Conservation (phyloP, 2,888 invertebrate genomes). For the Diadegma fenestrale region DNA sequence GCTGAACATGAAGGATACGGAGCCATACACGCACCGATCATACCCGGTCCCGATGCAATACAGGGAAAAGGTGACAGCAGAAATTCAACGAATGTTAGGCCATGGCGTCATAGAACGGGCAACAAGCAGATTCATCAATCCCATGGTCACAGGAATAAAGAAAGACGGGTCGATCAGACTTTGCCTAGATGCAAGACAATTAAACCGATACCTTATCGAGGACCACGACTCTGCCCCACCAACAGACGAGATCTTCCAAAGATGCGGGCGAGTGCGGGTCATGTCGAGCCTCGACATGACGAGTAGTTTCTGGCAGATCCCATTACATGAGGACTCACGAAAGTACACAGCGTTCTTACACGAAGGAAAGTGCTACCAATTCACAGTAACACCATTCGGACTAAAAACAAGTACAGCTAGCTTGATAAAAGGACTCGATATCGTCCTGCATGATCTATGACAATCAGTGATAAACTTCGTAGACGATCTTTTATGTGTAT, state of each 20-base stretch:
- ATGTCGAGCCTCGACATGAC: constrained; percentile 35
- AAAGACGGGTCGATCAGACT: background rate
- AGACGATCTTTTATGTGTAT: constrained; percentile 46
- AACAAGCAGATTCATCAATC: background rate
- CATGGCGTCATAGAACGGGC: background rate
- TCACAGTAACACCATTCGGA: too few relatives aligned
- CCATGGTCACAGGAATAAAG: background rate
- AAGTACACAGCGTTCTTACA: too few relatives aligned
- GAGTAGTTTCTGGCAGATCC: constrained; percentile 21
- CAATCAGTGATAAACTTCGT: constrained; percentile 46
- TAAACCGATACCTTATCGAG: background rate
- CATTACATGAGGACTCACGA: background rate
- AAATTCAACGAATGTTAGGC: constrained; percentile 16
- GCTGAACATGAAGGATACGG: background rate
- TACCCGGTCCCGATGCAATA: constrained; percentile 28
- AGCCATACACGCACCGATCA: constrained; percentile 3
- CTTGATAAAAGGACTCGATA: constrained; percentile 14
- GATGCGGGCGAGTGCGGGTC: background rate
- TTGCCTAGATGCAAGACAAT: constrained; percentile 10
- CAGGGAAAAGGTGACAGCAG: background rate
- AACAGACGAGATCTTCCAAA: background rate
- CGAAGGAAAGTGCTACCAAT: too few relatives aligned
- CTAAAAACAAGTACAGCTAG: background rate
- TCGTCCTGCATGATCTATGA: background rate
- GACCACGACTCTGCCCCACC: background rate